Evolutionary conservation across 2,888 invertebrate genomes (phyloP), one percentile per base, ranked within the genome.

Genomic region (Scaptomyza flava): DNA sequence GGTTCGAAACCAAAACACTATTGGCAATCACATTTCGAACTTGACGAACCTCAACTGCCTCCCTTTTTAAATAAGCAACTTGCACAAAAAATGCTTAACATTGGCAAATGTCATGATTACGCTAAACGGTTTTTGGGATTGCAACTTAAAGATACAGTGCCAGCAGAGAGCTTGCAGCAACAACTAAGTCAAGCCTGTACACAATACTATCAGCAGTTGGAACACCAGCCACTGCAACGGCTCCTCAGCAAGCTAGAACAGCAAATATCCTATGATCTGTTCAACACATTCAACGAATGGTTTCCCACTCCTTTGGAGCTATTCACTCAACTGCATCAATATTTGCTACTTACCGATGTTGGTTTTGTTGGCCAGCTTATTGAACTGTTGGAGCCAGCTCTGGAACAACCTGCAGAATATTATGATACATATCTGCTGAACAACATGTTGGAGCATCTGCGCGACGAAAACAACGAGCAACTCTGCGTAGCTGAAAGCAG

Each of bases 281-380:
- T 80, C 0, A 2, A 8, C 0, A 9, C 33, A 7, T 47, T 79
- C 6, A 6, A 36, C 0, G 4, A 17, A 1, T 0, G n/a, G 11
- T 1, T 2, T n/a, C 6, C 34, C 42, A 34, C 0, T 2, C 47
- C 60, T 0, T 3, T 61, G 17, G 45, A 58, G 2, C 23, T 82
- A 0, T 31, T 80, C 0, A 8, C 48, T 6, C 50, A 56, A 2
- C 34, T 81, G 1, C 70, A 83, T 45, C 58, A 67, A 23, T 81
- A 73, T 50, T 17, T 77, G 12, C 27, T 81, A 45, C 60, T 86
- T 0, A 6, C 57, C 0, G 77, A 81, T 14, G 23, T 30, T 8
- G 23, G 61, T 2, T 81, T 85, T 34, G 63, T 47, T 9, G 43
- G 54, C 0, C 11, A 65, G 5, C 34, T 82, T 6, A 59, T 79